Base-by-base conservation (phyloP, 2,113 vertebrate genomes). In the Halichoeres trimaculatus region DNA sequence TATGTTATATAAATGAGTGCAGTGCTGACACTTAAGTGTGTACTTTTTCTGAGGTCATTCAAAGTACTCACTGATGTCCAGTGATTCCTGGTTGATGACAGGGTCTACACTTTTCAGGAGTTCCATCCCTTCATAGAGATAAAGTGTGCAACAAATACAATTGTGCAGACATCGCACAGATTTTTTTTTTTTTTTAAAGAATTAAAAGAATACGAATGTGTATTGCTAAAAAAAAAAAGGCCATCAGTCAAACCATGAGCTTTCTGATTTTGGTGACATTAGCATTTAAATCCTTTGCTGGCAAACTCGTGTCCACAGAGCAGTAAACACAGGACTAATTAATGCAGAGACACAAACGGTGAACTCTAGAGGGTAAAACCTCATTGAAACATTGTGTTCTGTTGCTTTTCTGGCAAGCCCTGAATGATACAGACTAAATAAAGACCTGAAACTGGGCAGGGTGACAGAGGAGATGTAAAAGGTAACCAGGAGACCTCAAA, bases 401-500 rank as follows among this genome's bases (percentile, higher is more conserved):
- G 36, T 60, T 64, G 57, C 20, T 51, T 12, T 24, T 54, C 54
- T 60, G 61, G 55, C 48, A 40, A 50, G n/a, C 26, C 10, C 9
- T 43, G 14, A 59, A 64, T 24, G 45, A 10, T 48, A 30, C 34
- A 17, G 66, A 38, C 38, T 12, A 23, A 57, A 70, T 55, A 76
- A 71, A 68, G 78, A 47, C 78, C 52, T 52, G 16, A 35, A 40
- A 36, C 13, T 51, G 17, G 45, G 43, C 19, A 48, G 45, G 48
- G 34, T 20, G 47, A 78, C 20, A n/a, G 16, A 45, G 34, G 9
- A 41, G 54, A 47, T 47, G 9, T 48, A 1, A 66, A 71, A 26
- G 38, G 36, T 72, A 76, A 30, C 48, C 60, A 79, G 47, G 56
- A 65, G 17, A 57, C n/a, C 14, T 7, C 11, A 56, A 50, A 73